Evolutionary conservation across 2,113 vertebrate species (phyloP), one percentile per base, ranked within the genome.

Genomic region (Craseonycteris thonglongyai): DNA sequence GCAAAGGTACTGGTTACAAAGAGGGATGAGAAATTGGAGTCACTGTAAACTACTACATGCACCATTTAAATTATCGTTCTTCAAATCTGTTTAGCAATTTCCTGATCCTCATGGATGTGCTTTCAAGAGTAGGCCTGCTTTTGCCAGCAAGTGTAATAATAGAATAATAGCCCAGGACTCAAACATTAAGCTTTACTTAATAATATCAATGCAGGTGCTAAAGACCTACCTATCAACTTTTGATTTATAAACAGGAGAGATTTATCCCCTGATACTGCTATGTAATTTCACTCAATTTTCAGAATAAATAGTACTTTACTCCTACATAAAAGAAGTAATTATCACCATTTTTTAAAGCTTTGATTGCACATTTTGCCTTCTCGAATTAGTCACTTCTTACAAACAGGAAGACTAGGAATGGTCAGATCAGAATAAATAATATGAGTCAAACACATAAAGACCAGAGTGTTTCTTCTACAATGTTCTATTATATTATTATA

Each of bases 271-370:
- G 58, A 88, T 51, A 63, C 61, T 75, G 26, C 51, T 75, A 28
- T 94, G 49, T 54, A 86, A 95, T 88, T 93, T 94, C 82, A 91
- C 79, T 91, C 90, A 94, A 96, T 97, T 97, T 97, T 90, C 96
- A 90, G 72, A 87, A 56, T 51, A 69, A 54, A 84, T 84, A 38
- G 54, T 82, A 38, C 68, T 89, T 87, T 93, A 80, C 54, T 94
- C 61, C 59, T 89, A 75, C 56, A 87, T n/a, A 71, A 94, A 91
- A 94, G 54, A n/a, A 96, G 49, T 81, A 93, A 96, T 97, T 97
- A 94, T 94, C 91, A 90, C 76, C 84, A 95, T 94, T 94, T 96
- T 84, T 91, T 87, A 21, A 79, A 92, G 66, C 65, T 71, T 79
- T 93, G 68, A 85, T 80, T 92, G 68, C 66, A 91, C 58, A 91